These are phyloP conservation scores for Pseudanteris insignis DNA, from an alignment of 2,888 invertebrate species.

Conservation along the genomic window DNA sequence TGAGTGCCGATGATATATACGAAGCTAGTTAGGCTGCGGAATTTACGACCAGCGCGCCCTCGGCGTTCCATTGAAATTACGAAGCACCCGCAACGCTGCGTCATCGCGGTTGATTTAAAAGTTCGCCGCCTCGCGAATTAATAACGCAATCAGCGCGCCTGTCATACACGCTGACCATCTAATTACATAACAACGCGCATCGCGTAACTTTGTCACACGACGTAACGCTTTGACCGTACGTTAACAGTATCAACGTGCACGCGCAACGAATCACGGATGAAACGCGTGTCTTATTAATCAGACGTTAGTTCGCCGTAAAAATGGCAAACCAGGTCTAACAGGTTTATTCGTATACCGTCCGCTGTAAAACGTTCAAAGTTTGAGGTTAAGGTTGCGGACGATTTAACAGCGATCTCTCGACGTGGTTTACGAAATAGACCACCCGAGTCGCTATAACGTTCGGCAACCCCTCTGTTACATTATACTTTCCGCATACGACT, in stretches of 20 bases:
- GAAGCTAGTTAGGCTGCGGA: constrained; percentile 35
- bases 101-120: too few species aligned
- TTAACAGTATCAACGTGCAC: constrained; percentile 7
- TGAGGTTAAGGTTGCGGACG: constrained; percentile 42
- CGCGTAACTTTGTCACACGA: too few species aligned
- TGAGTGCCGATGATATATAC: constrained; percentile 37
- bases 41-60: constrained; percentile 26
- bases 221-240: too few species aligned
- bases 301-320: constrained; percentile 16
- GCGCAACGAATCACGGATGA: constrained; percentile 11
- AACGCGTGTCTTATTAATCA: constrained; percentile 17
- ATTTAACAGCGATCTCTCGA: constrained; percentile 49
- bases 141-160: too few species aligned
- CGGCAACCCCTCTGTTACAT: constrained; percentile 56
- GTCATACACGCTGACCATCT: too few species aligned
- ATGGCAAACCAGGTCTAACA: constrained; percentile 13
- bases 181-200: too few species aligned
- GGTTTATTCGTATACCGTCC: constrained; percentile 17
- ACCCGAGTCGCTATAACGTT: constrained; percentile 57
- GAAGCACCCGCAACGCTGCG: too few species aligned
- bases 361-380: constrained; percentile 28
- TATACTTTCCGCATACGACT: constrained; percentile 55
- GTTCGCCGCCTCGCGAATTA: too few species aligned
- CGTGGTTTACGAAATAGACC: constrained; percentile 55
- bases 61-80: too few species aligned